Percentiles rank a stretch among this genome's conserved stretches.
Conservation (phyloP, 1,140 invertebrate species). For the Lepidurus apus region DNA sequence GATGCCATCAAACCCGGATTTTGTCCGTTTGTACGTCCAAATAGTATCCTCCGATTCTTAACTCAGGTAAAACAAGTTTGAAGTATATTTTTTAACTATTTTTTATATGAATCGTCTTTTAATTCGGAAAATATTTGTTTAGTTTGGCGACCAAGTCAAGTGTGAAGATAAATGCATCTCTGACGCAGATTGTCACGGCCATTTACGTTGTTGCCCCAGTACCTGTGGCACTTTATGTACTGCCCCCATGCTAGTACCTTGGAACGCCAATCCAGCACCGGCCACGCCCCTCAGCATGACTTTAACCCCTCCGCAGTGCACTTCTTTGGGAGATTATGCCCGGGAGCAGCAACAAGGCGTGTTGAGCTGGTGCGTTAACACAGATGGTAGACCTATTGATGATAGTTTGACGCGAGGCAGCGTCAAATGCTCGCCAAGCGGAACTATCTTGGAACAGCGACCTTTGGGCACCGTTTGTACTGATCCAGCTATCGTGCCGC, state of each 20-base stretch:
- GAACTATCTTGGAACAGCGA: conserved; percentile 41
- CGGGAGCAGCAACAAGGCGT: conserved; percentile 43
- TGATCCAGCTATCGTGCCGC: conserved; percentile 38
- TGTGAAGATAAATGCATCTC: conserved; percentile 38
- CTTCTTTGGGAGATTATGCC: conserved; percentile 41
- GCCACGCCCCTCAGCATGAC: conserved; percentile 40
- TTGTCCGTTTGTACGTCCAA: conserved; percentile 35
- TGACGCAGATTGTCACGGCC: conserved; percentile 38
- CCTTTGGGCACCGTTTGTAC: conserved; percentile 41
- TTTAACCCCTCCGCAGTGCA: conserved; percentile 41
- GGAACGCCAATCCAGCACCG: conserved; percentile 37
- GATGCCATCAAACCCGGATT: conserved; percentile 37
- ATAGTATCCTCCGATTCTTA: conserved; percentile 32
- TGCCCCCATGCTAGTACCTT: conserved; percentile 24
- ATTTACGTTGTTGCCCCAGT: conserved; percentile 39
- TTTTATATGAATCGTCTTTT: background rate
- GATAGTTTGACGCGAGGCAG: conserved; percentile 43
- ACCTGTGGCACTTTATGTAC: conserved; percentile 39
- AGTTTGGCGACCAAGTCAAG: conserved; percentile 27
- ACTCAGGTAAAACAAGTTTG: conserved; percentile 20
- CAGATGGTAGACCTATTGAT: conserved; percentile 41
- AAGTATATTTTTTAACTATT: too few relatives aligned
- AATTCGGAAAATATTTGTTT: background rate
- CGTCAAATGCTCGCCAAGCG: conserved; percentile 41
- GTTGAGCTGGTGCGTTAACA: conserved; percentile 44